Base-by-base conservation (phyloP, 2,113 vertebrate species). In the Okapia johnstoni region DNA sequence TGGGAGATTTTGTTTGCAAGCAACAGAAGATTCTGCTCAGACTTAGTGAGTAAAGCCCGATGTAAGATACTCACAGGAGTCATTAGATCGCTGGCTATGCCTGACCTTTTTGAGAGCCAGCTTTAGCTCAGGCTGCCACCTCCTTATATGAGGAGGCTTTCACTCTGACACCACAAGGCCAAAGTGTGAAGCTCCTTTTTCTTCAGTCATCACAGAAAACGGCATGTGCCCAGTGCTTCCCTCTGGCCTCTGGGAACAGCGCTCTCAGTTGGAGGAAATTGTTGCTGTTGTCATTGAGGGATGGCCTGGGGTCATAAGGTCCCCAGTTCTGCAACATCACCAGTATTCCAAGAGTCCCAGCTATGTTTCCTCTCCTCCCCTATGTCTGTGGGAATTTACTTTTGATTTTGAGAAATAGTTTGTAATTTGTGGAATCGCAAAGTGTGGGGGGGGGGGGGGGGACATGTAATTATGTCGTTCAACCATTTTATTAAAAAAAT, bases 211-310 rank as follows among this genome's bases (percentile, higher is more conserved):
- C 40, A 70, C 14, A 10, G 16, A 40, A 83, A 50, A 48, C 16
- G 57, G 33, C 40, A 17, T 36, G 2, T 30, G 13, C 26, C 10
- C 30, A 9, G 19, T 25, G 19, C 8, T 54, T 11, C 57, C 26
- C 7, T 7, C 10, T 3, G 10, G 1, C n/a, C 11, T 54, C 25
- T 30, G 13, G 30, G 30, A 19, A 6, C 3, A 15, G 4, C 11
- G 2, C 23, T 86, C 3, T 17, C 17, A 40, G 25, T 12, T 26
- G 33, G 16, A 11, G 14, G 33, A 9, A 23, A 11, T 3, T 3
- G 0, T 57, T 50, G 16, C 17, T 19, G 7, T 1, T 43, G 52
- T 21, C 33, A 33, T 1, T 0, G 15, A 40, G 40, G 50, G 46
- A 83, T 54, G 26, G 8, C 16, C 60, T n/a, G 11, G 7, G 55